A percentile compares a stretch with the other conserved stretches of the same genome.
Conservation (phyloP, 2,888 invertebrate genomes). For the Fragum whitleyi region DNA sequence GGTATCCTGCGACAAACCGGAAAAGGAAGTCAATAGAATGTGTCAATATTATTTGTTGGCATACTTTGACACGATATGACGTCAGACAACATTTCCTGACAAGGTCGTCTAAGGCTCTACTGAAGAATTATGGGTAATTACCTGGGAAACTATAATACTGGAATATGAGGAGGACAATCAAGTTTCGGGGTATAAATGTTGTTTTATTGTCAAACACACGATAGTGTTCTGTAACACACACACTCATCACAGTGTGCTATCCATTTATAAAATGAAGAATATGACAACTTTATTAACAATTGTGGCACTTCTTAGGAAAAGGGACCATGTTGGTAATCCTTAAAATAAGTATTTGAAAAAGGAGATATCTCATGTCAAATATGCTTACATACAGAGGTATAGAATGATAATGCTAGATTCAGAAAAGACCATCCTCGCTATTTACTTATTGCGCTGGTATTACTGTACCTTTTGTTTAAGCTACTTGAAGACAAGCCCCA, state of each 20-base stretch:
- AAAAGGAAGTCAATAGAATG: conserved; percentile 21
- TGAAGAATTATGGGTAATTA: conserved; percentile 12
- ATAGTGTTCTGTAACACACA: conserved; percentile 8
- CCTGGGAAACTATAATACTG: not conserved
- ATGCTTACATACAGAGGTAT: too few relatives aligned
- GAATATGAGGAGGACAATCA: not conserved
- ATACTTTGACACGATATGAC: conserved; percentile 23
- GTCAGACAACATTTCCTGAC: conserved; percentile 28
- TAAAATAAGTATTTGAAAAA: too few relatives aligned
- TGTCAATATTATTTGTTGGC: conserved; percentile 30
- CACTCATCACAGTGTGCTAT: not conserved
- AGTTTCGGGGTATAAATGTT: not conserved
- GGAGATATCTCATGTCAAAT: too few relatives aligned
- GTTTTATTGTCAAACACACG: not conserved
- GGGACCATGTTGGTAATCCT: too few relatives aligned
- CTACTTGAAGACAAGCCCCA: too few relatives aligned
- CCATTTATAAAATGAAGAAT: conserved; percentile 2
- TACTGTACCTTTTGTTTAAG: too few relatives aligned
- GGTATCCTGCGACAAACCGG: conserved; percentile 13
- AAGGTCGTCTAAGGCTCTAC: conserved; percentile 16
- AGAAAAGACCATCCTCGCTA: too few relatives aligned
- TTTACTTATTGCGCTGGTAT: too few relatives aligned
- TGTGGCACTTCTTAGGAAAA: too few relatives aligned
- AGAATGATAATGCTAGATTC: too few relatives aligned
- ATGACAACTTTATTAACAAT: not conserved